phyloP scores from a whole-genome alignment of 2,888 invertebrate species.

The Cephus spinipes region DNA sequence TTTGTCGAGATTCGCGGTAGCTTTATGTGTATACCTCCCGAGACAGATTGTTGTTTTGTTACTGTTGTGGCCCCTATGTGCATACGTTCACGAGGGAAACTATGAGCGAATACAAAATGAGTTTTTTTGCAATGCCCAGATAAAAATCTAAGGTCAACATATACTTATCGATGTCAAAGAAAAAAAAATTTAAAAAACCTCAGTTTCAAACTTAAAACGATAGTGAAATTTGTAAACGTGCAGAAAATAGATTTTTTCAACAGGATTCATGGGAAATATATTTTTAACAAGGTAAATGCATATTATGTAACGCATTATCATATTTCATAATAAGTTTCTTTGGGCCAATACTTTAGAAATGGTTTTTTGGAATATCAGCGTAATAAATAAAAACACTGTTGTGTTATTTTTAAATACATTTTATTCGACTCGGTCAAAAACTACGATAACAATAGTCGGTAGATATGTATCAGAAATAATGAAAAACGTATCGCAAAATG shows the following conservation, averaged over 20 bases:
- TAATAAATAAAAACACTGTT: neutral
- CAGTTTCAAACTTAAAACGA: neutral
- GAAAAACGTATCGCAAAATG: conserved; percentile 9
- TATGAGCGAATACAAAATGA: neutral
- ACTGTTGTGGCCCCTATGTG: neutral
- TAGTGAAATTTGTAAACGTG: neutral
- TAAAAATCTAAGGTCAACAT: neutral
- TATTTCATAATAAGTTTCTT: neutral
- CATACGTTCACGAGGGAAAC: neutral
- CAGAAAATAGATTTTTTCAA: neutral
- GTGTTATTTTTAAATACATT: conserved; percentile 61
- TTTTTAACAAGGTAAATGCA: neutral
- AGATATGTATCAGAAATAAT: conserved; percentile 63
- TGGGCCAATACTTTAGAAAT: neutral
- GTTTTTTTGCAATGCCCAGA: too few relatives aligned
- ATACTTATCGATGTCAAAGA: neutral
- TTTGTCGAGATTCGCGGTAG: conserved; percentile 56
- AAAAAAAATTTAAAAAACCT: neutral
- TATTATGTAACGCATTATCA: neutral
- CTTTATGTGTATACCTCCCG: conserved; percentile 14
- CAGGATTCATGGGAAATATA: neutral
- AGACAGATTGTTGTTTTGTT: neutral
- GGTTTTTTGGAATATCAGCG: neutral
- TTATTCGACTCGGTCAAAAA: conserved; percentile 65
- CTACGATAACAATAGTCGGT: conserved; percentile 65